phyloP scores from a whole-genome alignment of 2,797 vertebrate species.

The Enteromius anoplus region DNA sequence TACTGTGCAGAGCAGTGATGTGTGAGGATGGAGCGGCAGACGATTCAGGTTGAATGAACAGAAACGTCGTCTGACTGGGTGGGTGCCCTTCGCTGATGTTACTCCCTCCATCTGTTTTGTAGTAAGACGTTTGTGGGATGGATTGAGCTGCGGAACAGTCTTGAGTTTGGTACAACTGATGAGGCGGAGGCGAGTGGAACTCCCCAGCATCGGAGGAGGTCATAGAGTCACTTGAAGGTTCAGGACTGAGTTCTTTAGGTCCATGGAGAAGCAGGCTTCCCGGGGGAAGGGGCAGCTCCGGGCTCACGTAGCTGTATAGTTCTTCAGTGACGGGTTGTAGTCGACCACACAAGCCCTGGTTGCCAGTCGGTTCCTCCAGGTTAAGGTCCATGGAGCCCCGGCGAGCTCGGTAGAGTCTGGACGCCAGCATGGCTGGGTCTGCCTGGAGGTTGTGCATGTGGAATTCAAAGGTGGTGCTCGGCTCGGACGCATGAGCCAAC shows the following conservation, averaged over 20 bases:
- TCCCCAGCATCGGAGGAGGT: constrained; percentile 92
- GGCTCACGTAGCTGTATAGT: constrained; percentile 79
- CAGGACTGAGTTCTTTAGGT: constrained; percentile 86
- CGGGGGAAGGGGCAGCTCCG: constrained; percentile 83
- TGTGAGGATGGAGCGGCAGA: constrained; percentile 80
- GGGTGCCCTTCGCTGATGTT: constrained; percentile 76
- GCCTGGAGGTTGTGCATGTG: constrained; percentile 82
- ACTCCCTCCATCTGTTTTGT: constrained; percentile 57
- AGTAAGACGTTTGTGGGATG: constrained; percentile 75
- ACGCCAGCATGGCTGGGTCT: constrained; percentile 71
- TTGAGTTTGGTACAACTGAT: constrained; percentile 71
- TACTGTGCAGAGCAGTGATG: constrained; percentile 83
- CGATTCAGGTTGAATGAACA: constrained; percentile 75
- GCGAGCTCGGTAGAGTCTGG: constrained; percentile 82
- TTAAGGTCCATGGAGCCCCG: constrained; percentile 88
- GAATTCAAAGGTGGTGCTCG: constrained; percentile 90
- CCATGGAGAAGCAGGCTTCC: constrained; percentile 83
- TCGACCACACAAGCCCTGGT: constrained; percentile 79
- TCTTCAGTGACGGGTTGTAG: constrained; percentile 97
- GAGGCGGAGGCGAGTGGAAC: constrained; percentile 90
- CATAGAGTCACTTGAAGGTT: constrained; percentile 93
- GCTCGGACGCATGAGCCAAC: constrained; percentile 72
- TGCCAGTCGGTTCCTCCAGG: constrained; percentile 80
- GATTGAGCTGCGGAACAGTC: constrained; percentile 74
- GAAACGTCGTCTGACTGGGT: constrained; percentile 80